These are phyloP conservation scores for Andrena bucephala DNA, from an alignment of 2,888 invertebrate genomes.

Conservation along the genomic window DNA sequence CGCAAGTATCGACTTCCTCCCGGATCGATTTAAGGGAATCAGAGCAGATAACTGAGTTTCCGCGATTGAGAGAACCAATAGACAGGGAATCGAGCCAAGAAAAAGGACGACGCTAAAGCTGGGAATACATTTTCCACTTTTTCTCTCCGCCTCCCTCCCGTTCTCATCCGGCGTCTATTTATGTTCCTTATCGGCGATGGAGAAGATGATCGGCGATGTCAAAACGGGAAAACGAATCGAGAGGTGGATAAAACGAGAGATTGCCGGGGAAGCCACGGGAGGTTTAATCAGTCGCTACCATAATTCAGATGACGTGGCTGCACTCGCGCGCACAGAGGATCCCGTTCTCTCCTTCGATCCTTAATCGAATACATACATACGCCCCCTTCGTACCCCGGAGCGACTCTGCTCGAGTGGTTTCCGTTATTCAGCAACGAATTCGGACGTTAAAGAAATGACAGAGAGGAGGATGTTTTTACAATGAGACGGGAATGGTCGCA, in stretches of 20 bases:
- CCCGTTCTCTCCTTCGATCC: neutral
- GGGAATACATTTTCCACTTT: slow-evolving; percentile 53
- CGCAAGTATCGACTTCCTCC: slow-evolving; percentile 55
- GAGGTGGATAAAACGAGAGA: slow-evolving; percentile 36
- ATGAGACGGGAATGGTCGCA: slow-evolving; percentile 37
- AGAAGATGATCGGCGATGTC: slow-evolving; percentile 41
- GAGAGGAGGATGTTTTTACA: slow-evolving; percentile 6
- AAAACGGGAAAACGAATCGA: slow-evolving; percentile 43
- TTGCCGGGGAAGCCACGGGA: neutral
- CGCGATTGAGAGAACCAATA: slow-evolving; percentile 51
- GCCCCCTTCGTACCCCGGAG: neutral
- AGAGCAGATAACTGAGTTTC: slow-evolving; percentile 57
- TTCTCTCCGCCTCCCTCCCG: slow-evolving; percentile 14
- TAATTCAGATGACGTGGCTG: slow-evolving; percentile 21
- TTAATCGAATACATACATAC: neutral
- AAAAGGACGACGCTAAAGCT: slow-evolving; percentile 36
- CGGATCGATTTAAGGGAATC: slow-evolving; percentile 60
- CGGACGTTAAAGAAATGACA: neutral
- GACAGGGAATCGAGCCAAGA: slow-evolving; percentile 53
- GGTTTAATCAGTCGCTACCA: slow-evolving; percentile 48
- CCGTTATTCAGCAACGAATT: neutral
- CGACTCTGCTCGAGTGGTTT: neutral
- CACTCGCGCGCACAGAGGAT: neutral
- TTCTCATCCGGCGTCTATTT: slow-evolving; percentile 47
- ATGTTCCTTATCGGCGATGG: slow-evolving; percentile 46